Conservation (phyloP, 64 coral and sea anemone species). For the Pocillopora damicornis region DNA sequence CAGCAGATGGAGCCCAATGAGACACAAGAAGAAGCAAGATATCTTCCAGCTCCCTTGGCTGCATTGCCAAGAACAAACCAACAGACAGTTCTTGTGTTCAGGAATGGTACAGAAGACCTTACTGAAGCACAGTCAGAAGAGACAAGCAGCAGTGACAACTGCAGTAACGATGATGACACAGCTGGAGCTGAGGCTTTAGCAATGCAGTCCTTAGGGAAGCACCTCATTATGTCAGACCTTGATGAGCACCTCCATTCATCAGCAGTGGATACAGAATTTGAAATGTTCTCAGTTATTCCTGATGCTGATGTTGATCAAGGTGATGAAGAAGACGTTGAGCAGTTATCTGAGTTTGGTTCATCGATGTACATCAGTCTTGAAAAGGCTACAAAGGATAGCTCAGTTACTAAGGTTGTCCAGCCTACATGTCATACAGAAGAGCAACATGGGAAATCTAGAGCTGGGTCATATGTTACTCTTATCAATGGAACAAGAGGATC, state of each 20-base stretch:
- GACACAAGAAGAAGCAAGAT: not conserved
- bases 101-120: not conserved
- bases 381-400: too few species aligned
- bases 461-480: not conserved
- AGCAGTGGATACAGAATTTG: not conserved
- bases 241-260: not conserved
- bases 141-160: not conserved
- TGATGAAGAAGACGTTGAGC: not conserved
- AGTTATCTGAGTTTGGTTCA: not conserved
- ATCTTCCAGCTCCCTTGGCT: not conserved
- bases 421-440: not conserved
- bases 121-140: not conserved
- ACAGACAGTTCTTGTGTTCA: not conserved
- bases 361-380: not conserved
- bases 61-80: not conserved
- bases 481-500: not conserved
- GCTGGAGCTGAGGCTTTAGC: conserved; percentile 6
- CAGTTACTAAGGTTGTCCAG: not conserved
- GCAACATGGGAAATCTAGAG: not conserved
- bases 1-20: not conserved
- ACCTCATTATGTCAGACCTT: not conserved
- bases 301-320: not conserved
- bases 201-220: not conserved
- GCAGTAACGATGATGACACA: not conserved
- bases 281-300: not conserved